Conservation (phyloP, 2,888 invertebrate genomes). For the Macrosiphum euphorbiae region DNA sequence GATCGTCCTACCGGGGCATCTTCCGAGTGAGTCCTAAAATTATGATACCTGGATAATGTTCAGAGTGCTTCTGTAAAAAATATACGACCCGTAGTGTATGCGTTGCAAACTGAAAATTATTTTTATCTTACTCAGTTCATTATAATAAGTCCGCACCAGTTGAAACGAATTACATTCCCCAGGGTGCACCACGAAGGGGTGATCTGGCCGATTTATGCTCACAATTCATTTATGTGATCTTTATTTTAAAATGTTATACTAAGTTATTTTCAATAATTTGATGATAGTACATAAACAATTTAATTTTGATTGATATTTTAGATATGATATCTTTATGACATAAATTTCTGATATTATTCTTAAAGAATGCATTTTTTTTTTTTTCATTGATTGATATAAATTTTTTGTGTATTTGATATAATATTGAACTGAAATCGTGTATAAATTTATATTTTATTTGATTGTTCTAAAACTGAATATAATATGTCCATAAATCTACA, state of each 20-base stretch:
- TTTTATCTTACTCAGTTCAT: neutral
- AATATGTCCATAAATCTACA: neutral
- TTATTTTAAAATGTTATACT: neutral
- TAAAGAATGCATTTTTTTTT: neutral
- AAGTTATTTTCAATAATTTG: neutral
- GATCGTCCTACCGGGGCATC: neutral
- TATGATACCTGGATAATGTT: neutral
- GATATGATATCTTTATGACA: neutral
- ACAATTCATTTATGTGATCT: neutral
- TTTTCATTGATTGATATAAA: neutral
- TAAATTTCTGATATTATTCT: neutral
- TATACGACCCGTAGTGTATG: neutral
- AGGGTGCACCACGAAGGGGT: neutral
- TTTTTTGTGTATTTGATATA: neutral
- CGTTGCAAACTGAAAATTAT: neutral
- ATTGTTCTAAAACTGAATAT: neutral
- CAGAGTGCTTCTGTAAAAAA: neutral
- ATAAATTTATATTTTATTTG: neutral
- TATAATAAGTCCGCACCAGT: neutral
- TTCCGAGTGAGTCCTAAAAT: neutral
- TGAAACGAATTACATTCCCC: neutral
- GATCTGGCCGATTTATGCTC: neutral
- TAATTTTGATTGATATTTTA: neutral
- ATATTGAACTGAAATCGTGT: neutral
- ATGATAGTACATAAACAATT: too few species aligned